Evolutionary conservation across 2,113 vertebrate genomes (phyloP), one percentile per base, ranked within the genome.

Genomic region (Cebidichthys violaceus): DNA sequence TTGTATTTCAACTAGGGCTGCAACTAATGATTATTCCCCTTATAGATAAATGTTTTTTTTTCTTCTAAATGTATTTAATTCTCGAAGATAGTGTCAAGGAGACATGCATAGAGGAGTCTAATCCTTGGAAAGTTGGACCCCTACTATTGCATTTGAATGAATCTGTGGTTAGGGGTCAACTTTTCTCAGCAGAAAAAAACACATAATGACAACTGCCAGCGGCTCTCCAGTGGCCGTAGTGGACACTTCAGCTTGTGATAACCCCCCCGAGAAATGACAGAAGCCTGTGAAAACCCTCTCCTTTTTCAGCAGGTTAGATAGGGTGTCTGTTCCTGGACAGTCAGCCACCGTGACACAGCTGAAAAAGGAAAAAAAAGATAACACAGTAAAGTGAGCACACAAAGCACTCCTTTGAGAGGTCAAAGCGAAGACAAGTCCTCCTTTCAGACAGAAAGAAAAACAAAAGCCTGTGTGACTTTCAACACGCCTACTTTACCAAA

Each of bases 321-420:
- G 83, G 73, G 70, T 85, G 85, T 85, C 88, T 72, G 81, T 82
- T 88, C 81, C 82, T 86, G 86, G 79, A 91, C 87, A 84, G 84
- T 87, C 73, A 82, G 70, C 75, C 77, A 85, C 69, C 81, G 83
- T 86, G 89, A 88, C 83, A 88, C 77, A 80, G 81, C 86, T 82
- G 69, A 87, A 86, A 81, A 75, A 65, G 15, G 41, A 22, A 76
- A 35, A 14, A 41, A 74, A 79, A 81, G 84, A 81, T 4, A 68
- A 79, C 35, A 67, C 31, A 27, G 72, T 75, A 79, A 90, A 88
- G 82, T 86, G 79, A 91, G 83, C 84, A 83, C 81, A 88, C 83
- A 86, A 90, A 93, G 81, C 72, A 70, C 71, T 89, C 80, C 77
- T 79, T 71, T 64, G 68, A 89, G 88, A 94, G 92, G 90, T 93